These are phyloP conservation scores for Drosophila buzzatii DNA, from an alignment of 2,888 invertebrate genomes.

Conservation along the genomic window DNA sequence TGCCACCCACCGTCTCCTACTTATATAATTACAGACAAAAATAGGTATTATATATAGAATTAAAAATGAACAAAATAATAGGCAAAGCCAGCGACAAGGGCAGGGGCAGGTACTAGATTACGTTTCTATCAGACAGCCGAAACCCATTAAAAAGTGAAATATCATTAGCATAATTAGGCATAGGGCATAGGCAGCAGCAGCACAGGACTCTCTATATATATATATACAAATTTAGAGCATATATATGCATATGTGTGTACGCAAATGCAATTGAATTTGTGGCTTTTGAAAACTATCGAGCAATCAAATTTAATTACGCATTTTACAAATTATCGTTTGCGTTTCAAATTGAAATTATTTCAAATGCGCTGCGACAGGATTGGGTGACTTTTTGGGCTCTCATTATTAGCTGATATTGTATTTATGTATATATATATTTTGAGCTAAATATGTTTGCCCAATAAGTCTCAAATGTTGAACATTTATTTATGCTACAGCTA, in stretches of 20 bases:
- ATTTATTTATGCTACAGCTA: neutral
- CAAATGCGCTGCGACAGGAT: constrained; percentile 7
- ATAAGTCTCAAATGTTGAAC: too few species aligned
- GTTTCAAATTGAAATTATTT: constrained; percentile 31
- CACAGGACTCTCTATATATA: neutral
- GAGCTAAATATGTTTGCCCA: neutral
- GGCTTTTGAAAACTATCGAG: constrained; percentile 34
- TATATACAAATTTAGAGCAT: neutral
- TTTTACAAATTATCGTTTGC: constrained; percentile 59
- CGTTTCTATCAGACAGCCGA: constrained; percentile 18
- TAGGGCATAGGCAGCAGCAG: neutral
- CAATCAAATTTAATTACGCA: constrained; percentile 57
- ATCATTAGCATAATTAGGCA: constrained; percentile 48
- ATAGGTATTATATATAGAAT: constrained; percentile 1
- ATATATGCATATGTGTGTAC: neutral
- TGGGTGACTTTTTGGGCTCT: neutral
- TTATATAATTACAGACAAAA: constrained; percentile 9
- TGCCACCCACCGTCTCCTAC: constrained; percentile 24
- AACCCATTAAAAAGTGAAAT: constrained; percentile 50
- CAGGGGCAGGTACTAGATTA: constrained; percentile 23
- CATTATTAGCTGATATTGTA: neutral
- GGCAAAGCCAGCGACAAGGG: constrained; percentile 15
- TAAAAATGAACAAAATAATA: constrained; percentile 18
- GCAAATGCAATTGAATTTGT: constrained; percentile 39
- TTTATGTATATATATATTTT: neutral